Evolutionary conservation across 2,888 invertebrate genomes (phyloP), one percentile per base, ranked within the genome.

Genomic region (Polietes domitor): DNA sequence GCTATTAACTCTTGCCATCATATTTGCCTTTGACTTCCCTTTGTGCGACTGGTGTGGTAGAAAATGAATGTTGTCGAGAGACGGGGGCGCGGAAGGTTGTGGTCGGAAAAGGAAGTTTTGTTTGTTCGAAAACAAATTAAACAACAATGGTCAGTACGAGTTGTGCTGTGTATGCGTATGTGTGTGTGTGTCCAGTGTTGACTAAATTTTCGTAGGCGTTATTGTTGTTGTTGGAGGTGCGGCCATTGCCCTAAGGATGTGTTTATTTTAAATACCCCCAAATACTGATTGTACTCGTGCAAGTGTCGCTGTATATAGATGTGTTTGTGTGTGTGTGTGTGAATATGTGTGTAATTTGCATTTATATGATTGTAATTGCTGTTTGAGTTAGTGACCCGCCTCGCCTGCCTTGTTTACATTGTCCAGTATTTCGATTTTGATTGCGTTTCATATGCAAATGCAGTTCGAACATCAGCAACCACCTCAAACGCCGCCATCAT

Each of bases 391-490:
- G 43, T 43, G 2, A 21, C n/a, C 68, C 28, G 28, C 10, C 37
- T 32, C n/a, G 21, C n/a, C 55, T 17, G 6, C 12, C 10, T 88
- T 87, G 84, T 86, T 85, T 81, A 71, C 78, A 82, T 81, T 85
- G 82, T 86, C 85, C 80, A 83, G 77, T 85, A 88, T 87, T 87
- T 89, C 86, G 86, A 88, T 88, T 89, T 89, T 88, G 87, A 88
- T 88, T 89, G 88, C 88, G 87, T 84, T 84, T 84, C 81, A 81
- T 89, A 89, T 89, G 89, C 89, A 89, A 89, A 89, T 89, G 88
- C 86, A 85, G 55, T 82, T 83, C 85, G n/a, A n/a, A n/a, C n/a
- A n/a, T n/a, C n/a, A n/a, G n/a, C n/a, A 85, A 82, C 87, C 86
- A 85, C 26, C 43, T n/a, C n/a, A n/a, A n/a, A n/a, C n/a, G 65